phyloP scores from a whole-genome alignment of 53 echinoderm and acorn worm genomes.

The Crossaster papposus region DNA sequence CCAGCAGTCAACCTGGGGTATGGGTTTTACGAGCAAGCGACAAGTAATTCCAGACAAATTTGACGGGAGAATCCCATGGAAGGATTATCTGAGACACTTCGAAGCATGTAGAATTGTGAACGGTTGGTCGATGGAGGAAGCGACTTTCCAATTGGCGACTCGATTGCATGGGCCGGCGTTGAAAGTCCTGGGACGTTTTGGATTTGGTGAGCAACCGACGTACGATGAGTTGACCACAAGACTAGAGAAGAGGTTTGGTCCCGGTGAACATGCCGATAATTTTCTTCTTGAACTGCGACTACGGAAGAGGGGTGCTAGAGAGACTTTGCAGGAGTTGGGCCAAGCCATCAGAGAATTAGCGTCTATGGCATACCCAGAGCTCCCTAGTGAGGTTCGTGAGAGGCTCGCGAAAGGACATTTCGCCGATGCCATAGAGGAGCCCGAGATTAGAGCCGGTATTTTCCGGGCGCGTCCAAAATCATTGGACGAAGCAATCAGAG shows the following conservation, averaged over 20 bases:
- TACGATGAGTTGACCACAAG: neutral
- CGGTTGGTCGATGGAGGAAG: slow-evolving; percentile 23
- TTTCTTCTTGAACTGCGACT: slow-evolving; percentile 25
- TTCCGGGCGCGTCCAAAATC: slow-evolving; percentile 50
- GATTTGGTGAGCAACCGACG: neutral
- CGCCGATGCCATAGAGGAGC: slow-evolving; percentile 56
- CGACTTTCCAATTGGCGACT: slow-evolving; percentile 16
- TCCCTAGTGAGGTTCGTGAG: slow-evolving; percentile 29
- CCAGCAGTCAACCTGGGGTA: too few species aligned
- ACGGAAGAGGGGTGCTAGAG: slow-evolving; percentile 5
- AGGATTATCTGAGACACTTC: slow-evolving; percentile 25
- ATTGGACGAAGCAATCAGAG: slow-evolving; percentile 49
- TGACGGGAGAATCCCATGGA: slow-evolving; percentile 33
- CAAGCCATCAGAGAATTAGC: slow-evolving; percentile 37
- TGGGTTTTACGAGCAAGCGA: neutral
- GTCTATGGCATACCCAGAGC: slow-evolving; percentile 48
- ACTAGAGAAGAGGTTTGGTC: slow-evolving; percentile 31
- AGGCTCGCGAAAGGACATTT: slow-evolving; percentile 61
- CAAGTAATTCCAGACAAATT: slow-evolving; percentile 29
- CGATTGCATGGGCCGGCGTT: slow-evolving; percentile 30
- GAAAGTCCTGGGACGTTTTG: slow-evolving; percentile 36
- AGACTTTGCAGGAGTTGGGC: slow-evolving; percentile 43
- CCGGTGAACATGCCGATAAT: slow-evolving; percentile 28
- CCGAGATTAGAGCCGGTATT: slow-evolving; percentile 45
- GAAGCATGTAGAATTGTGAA: slow-evolving; percentile 5